Evolutionary conservation across 2,797 vertebrate species (phyloP).

Genomic region (Podargus strigoides): DNA sequence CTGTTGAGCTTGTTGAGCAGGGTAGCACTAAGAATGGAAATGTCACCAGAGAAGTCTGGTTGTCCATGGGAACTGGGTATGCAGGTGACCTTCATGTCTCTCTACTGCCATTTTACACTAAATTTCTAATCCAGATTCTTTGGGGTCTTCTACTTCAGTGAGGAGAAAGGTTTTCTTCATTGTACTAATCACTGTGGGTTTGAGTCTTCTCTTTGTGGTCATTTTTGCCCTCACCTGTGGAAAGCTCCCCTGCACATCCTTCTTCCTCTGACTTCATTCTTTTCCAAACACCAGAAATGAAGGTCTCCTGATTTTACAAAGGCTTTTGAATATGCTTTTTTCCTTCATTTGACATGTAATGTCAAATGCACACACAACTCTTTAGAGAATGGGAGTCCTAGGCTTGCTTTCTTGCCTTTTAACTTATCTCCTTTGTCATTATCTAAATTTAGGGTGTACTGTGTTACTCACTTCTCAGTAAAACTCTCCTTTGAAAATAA

Average conservation of each 20-base stretch:
- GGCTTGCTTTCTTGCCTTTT: neutral
- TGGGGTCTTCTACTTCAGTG: neutral
- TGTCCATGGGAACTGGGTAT: neutral
- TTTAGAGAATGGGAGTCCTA: neutral
- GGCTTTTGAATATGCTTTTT: neutral
- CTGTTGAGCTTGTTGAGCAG: neutral
- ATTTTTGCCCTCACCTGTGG: neutral
- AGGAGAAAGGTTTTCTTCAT: neutral
- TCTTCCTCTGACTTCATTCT: neutral
- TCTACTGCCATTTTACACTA: neutral
- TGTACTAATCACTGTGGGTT: neutral
- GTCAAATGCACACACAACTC: neutral
- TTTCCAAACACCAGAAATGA: neutral
- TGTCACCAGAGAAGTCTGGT: neutral
- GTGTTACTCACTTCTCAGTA: neutral
- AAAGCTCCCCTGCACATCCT: neutral
- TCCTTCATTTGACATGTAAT: neutral
- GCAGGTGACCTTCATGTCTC: neutral
- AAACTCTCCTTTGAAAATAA: neutral
- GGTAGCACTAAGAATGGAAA: neutral
- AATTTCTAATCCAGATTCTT: neutral
- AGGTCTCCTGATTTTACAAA: neutral
- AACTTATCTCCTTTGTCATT: neutral
- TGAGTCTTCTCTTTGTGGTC: neutral
- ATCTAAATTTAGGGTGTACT: neutral